These are phyloP conservation scores for Drosophila melanosoma DNA, from an alignment of 2,888 invertebrate genomes.

Conservation along the genomic window DNA sequence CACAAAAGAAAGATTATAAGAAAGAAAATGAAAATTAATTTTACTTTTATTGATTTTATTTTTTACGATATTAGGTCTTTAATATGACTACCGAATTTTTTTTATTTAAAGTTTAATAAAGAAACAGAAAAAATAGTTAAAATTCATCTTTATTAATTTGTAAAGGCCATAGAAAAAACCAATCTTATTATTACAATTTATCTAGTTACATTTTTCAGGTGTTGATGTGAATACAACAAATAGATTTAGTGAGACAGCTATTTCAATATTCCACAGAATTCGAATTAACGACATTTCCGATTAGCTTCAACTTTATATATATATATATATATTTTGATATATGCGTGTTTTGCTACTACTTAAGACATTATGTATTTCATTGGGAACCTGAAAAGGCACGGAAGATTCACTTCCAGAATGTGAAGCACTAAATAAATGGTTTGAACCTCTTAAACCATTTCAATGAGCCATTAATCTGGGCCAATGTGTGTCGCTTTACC, in stretches of 20 bases:
- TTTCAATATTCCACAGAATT: conserved; percentile 8
- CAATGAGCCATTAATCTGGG: conserved; percentile 71
- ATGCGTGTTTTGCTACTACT: neutral
- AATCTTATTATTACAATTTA: neutral
- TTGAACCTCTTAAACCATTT: conserved; percentile 41
- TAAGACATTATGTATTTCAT: conserved; percentile 42
- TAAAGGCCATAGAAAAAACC: neutral
- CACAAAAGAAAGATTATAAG: neutral
- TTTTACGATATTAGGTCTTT: neutral
- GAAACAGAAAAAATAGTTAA: no score
- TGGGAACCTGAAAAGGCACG: conserved; percentile 24
- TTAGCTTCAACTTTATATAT: conserved; percentile 12
- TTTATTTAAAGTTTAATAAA: neutral
- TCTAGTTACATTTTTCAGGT: neutral
- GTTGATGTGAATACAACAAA: neutral
- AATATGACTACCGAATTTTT: neutral
- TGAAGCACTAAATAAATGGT: conserved; percentile 69
- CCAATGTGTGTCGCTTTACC: conserved; percentile 64
- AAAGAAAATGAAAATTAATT: neutral
- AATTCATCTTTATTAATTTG: neutral
- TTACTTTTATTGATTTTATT: neutral
- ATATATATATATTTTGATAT: neutral
- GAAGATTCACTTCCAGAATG: conserved; percentile 38
- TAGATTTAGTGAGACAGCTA: conserved; percentile 6
- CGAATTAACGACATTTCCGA: conserved; percentile 20